Base-by-base conservation (phyloP, 1,140 invertebrate genomes). In the Microplitis mediator region DNA sequence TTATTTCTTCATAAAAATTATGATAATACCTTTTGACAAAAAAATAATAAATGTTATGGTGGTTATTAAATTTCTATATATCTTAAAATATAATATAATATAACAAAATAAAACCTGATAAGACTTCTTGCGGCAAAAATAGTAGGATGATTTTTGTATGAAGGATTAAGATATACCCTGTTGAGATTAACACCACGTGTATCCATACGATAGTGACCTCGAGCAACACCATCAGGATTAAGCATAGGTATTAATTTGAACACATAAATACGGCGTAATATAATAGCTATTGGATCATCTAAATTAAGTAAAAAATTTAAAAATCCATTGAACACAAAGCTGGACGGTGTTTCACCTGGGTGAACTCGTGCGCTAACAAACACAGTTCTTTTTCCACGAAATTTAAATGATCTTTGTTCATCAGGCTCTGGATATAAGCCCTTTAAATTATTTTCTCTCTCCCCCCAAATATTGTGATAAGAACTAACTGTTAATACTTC, bases 201-300 rank as follows among this genome's bases (percentile, higher is more conserved):
- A 84, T 97, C 95, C 51, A 96, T 97, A 45, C 96, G 87, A 83
- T 97, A 97, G 84, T 96, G 95, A 4, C 96, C 96, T 63, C 91
- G 88, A n/a, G 91, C 91, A 1, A 97, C 96, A 5, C 96, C 96
- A 84, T 98, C 96, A 1, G 96, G 96, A 87, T 98, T 98, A 61
- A 98, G 86, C 89, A 97, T 95, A 2, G 96, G 96, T 71, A 98
- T 93, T 75, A 98, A 86, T 87, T 98, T 97, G 87, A 98, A 97
- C 63, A 98, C 94, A 81, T 94, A 95, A 52, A 91, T 82, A 77
- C 93, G 91, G 52, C 96, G 88, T 11, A 97, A 85, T 76, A 89
- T 86, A 68, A 91, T 85, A 11, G 92, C 95, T 35, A 95, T 91
- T 79, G 83, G 90, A 81, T 96, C 94, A 64, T 93, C 91, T 35